Percentiles rank a stretch among this genome's conserved stretches.
Conservation (phyloP, 2,888 invertebrate species). For the Lycaena phlaeas region DNA sequence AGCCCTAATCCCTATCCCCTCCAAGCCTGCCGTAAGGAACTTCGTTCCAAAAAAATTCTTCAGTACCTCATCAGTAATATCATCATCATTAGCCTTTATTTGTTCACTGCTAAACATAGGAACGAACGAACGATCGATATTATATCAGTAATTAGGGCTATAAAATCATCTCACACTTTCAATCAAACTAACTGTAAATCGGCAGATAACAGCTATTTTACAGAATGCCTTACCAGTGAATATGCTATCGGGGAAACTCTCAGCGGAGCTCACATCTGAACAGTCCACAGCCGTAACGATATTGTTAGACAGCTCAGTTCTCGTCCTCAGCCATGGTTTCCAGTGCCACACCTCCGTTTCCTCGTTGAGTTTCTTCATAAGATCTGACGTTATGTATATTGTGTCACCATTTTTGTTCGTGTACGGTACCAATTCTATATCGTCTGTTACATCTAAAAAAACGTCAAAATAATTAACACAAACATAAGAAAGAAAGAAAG, state of each 20-base stretch:
- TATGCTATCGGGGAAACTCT: slow-evolving; percentile 72
- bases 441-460: slow-evolving; percentile 34
- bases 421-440: slow-evolving; percentile 23
- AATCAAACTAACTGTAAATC: too few species aligned
- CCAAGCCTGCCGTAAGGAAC: too few species aligned
- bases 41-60: too few species aligned
- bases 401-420: slow-evolving; percentile 38
- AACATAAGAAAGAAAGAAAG: too few species aligned
- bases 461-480: too few species aligned
- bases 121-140: too few species aligned
- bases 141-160: too few species aligned
- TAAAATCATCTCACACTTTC: too few species aligned
- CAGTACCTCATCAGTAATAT: too few species aligned
- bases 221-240: slow-evolving; percentile 42
- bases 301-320: slow-evolving; percentile 37
- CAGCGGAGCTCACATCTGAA: slow-evolving; percentile 42
- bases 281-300: slow-evolving; percentile 33
- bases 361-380: slow-evolving; percentile 37
- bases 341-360: slow-evolving; percentile 53
- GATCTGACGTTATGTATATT: slow-evolving; percentile 36
- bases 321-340: slow-evolving; percentile 56
- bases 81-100: too few species aligned
- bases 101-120: too few species aligned
- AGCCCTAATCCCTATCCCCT: too few species aligned
- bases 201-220: neutral